Evolutionary conservation across 2,888 invertebrate species (phyloP).

Genomic region (Andricus curvator): DNA sequence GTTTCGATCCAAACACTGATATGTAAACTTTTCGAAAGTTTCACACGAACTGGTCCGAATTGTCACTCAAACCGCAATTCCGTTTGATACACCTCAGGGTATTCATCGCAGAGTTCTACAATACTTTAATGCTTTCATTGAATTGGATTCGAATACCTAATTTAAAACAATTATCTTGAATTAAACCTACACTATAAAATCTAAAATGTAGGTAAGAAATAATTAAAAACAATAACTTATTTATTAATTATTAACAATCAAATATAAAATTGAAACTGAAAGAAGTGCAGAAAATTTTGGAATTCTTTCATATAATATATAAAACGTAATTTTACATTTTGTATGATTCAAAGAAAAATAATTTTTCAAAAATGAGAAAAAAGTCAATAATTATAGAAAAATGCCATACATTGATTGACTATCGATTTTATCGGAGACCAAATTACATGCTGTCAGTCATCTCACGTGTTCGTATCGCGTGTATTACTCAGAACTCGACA

Average conservation of each 20-base stretch:
- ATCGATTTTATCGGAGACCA: not conserved
- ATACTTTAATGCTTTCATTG: no score
- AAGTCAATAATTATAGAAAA: not conserved
- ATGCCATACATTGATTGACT: not conserved
- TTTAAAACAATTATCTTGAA: not conserved
- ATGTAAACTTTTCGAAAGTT: constrained; percentile 30
- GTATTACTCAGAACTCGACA: not conserved
- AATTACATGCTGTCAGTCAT: not conserved
- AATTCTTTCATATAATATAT: no score
- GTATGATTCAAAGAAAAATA: not conserved
- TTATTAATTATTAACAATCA: no score
- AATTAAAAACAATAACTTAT: not conserved
- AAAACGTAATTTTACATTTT: not conserved
- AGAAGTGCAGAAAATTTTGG: no score
- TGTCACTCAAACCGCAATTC: constrained; percentile 26
- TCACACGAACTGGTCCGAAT: not conserved
- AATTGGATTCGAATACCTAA: not conserved
- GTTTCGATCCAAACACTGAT: not conserved
- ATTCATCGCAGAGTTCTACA: not conserved
- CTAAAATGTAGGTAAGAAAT: not conserved
- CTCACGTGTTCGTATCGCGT: not conserved
- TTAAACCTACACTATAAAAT: not conserved
- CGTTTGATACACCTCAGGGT: not conserved
- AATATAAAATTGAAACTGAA: no score
- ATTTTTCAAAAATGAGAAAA: not conserved